A percentile compares a stretch with the other conserved stretches of the same genome.
These are phyloP conservation scores for Plecturocebus donacophilus DNA, from an alignment of 2,113 vertebrate genomes.

Conservation along the genomic window DNA sequence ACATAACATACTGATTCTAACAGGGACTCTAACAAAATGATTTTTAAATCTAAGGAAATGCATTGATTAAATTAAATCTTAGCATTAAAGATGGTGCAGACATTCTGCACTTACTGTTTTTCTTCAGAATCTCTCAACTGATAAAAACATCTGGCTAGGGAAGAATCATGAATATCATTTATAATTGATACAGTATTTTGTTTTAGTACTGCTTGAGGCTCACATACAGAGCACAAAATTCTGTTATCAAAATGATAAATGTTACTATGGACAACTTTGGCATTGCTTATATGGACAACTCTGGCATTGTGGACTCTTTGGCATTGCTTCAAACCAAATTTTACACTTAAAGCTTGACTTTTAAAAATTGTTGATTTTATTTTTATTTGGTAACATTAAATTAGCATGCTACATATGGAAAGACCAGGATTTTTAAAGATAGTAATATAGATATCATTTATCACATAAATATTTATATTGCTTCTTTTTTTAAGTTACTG, in stretches of 20 bases:
- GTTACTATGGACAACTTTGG: too few relatives aligned
- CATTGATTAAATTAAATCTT: not conserved
- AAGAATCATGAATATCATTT: slow-evolving; percentile 19
- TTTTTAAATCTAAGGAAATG: slow-evolving; percentile 4
- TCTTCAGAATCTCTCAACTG: not conserved
- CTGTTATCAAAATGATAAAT: not conserved
- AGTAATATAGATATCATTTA: not conserved
- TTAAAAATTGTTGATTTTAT: not conserved
- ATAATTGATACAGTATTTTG: not conserved
- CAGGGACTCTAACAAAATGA: not conserved
- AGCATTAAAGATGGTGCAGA: not conserved
- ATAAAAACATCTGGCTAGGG: not conserved
- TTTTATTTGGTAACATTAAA: not conserved
- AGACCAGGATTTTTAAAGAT: not conserved
- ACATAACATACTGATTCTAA: not conserved
- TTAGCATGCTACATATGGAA: not conserved
- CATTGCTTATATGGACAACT: too few relatives aligned
- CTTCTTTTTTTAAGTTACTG: not conserved
- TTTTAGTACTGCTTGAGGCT: not conserved
- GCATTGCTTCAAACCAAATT: not conserved
- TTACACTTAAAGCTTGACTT: not conserved
- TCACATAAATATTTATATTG: not conserved
- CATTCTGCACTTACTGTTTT: not conserved
- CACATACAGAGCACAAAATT: not conserved
- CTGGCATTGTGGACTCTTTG: not conserved